These are phyloP conservation scores for Geotria australis DNA, from an alignment of 2,797 vertebrate species.

Conservation along the genomic window DNA sequence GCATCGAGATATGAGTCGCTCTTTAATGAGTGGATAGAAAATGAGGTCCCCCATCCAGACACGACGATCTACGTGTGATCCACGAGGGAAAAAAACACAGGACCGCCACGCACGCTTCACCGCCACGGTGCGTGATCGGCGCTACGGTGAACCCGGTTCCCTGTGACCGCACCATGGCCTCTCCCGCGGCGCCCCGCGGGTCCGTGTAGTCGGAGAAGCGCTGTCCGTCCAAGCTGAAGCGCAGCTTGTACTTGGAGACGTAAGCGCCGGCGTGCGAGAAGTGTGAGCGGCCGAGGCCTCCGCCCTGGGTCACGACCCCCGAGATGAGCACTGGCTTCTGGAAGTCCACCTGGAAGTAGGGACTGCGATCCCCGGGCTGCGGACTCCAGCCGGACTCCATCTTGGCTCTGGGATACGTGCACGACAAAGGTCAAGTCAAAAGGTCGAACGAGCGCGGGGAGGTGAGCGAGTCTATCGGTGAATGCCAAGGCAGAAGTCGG, in stretches of 20 bases:
- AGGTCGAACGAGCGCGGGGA: neutral
- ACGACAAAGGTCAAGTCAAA: no score
- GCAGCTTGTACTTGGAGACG: constrained; percentile 20
- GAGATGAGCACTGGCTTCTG: constrained; percentile 29
- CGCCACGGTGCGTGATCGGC: no score
- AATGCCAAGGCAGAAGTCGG: no score
- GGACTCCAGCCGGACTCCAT: constrained; percentile 45
- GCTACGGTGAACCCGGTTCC: no score
- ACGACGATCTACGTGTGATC: no score
- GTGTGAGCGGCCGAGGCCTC: constrained; percentile 2
- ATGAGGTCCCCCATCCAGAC: no score
- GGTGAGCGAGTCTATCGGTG: no score
- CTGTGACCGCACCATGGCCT: constrained; percentile 9
- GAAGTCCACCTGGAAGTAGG: constrained; percentile 37
- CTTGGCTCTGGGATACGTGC: constrained; percentile 10
- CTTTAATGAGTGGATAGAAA: no score
- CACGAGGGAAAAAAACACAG: no score
- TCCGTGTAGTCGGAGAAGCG: constrained; percentile 18
- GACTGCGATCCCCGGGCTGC: constrained; percentile 13
- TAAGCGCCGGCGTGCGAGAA: constrained; percentile 15
- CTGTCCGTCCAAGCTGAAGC: constrained; percentile 14
- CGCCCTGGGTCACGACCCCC: constrained; percentile 27
- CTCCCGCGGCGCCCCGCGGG: constrained; percentile 4
- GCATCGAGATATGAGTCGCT: no score
- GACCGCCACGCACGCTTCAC: no score